Base-by-base conservation (phyloP, 2,888 invertebrate species). In the Morpho achilles region DNA sequence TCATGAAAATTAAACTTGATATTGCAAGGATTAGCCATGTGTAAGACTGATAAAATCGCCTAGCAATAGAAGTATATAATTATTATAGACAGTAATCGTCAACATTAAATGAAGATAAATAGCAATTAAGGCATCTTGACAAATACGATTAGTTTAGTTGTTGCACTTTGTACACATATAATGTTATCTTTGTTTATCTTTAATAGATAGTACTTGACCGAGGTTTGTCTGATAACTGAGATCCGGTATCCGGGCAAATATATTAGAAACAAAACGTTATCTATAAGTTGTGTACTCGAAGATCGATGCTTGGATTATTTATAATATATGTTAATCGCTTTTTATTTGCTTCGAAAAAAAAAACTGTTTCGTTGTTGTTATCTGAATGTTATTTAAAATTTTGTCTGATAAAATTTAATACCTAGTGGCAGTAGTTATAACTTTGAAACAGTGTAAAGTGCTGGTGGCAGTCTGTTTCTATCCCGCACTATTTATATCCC, bases 191-290 rank as follows among this genome's bases (percentile, higher is more conserved):
- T 66, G 54, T 67, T 72, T 79, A 76, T 79, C 76, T 64, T 57
- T 63, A 45, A 48, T 53, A 63, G 79, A 79, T 81, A 77, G 71
- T 70, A 69, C 69, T 69, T 78, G 76, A 77, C 77, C 74, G 73
- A 68, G 69, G 71, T 65, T 69, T 68, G 68, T 53, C 61, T 65
- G 73, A 76, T 77, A 73, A 68, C 58, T 56, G 41, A 58, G 66
- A 69, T 69, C 69, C 66, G 62, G 69, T 66, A 67, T 69, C 71
- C 69, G 68, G 66, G 53, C 63, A 65, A 64, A 64, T 56, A 55
- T 56, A 54, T 59, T 57, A 62, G 60, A 61, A 66, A 67, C 59
- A 60, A 60, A 64, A 56, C 10, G 10, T 44, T 52, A 32, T 52
- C 44, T 32, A 32, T 32, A n/a, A 32, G 23, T 52, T 52, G 43